phyloP scores from a whole-genome alignment of 2,113 vertebrate species.

The Chamaea fasciata region DNA sequence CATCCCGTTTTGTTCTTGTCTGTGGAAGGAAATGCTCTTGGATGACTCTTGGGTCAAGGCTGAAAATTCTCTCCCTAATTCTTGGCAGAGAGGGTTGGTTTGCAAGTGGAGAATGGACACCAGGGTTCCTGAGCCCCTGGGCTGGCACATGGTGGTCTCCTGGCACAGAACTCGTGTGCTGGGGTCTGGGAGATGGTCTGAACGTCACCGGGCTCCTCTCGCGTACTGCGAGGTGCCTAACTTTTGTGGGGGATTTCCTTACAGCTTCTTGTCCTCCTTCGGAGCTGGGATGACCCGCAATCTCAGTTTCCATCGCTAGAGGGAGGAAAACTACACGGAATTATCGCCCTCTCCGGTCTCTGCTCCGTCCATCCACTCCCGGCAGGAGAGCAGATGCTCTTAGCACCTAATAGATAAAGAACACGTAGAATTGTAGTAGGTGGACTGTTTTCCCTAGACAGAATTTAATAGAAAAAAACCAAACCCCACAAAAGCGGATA shows the following conservation, averaged over 20 bases:
- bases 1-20: background rate
- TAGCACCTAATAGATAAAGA: background rate
- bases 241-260: background rate
- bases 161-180: accelerated
- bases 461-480: background rate
- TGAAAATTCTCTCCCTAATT: background rate
- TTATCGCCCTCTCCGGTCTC: background rate
- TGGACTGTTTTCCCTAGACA: accelerated
- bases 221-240: accelerated
- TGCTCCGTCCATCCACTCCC: accelerated
- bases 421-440: background rate
- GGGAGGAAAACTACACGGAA: slow-evolving; percentile 78
- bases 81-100: background rate
- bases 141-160: background rate
- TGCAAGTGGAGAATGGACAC: background rate
- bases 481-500: background rate
- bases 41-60: background rate
- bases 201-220: background rate
- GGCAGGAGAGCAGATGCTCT: background rate
- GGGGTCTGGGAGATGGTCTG: background rate
- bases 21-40: background rate
- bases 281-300: background rate
- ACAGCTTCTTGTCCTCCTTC: accelerated
- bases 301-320: slow-evolving; percentile 70
- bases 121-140: accelerated